Evolutionary conservation across 1,140 invertebrate species (phyloP).

Genomic region (Bombyx mandarina): DNA sequence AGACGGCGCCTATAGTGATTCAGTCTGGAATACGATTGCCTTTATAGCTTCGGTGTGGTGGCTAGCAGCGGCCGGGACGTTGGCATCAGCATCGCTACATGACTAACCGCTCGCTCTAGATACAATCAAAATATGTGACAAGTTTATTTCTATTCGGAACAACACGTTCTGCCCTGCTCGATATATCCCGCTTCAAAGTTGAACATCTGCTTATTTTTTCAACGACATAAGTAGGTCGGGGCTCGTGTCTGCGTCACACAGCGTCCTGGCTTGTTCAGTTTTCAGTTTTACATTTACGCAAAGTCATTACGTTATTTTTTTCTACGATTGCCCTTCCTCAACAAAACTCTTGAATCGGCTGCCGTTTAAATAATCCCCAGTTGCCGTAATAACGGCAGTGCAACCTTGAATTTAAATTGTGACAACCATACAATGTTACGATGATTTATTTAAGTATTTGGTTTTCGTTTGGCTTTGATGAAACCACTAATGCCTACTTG

Average conservation of each 20-base stretch:
- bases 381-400: no score
- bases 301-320: constrained; percentile 35
- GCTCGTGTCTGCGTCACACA: constrained; percentile 57
- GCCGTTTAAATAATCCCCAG: no score
- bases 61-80: constrained; percentile 44
- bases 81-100: constrained; percentile 60
- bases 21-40: constrained; percentile 61
- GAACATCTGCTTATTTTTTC: constrained; percentile 67
- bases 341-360: no score
- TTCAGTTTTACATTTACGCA: constrained; percentile 54
- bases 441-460: no score
- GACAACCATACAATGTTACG: no score
- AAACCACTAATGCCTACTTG: no score
- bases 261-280: constrained; percentile 26
- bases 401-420: no score
- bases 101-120: constrained; percentile 68
- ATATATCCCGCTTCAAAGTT: constrained; percentile 58
- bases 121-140: constrained; percentile 70
- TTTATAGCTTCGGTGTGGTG: constrained; percentile 57
- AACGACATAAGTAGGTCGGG: constrained; percentile 67
- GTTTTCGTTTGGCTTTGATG: no score
- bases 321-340: background rate
- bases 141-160: constrained; percentile 69
- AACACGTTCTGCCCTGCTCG: constrained; percentile 53
- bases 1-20: constrained; percentile 67